Evolutionary conservation across 1,140 invertebrate genomes (phyloP).

Genomic region (Conopomorpha cramerella): DNA sequence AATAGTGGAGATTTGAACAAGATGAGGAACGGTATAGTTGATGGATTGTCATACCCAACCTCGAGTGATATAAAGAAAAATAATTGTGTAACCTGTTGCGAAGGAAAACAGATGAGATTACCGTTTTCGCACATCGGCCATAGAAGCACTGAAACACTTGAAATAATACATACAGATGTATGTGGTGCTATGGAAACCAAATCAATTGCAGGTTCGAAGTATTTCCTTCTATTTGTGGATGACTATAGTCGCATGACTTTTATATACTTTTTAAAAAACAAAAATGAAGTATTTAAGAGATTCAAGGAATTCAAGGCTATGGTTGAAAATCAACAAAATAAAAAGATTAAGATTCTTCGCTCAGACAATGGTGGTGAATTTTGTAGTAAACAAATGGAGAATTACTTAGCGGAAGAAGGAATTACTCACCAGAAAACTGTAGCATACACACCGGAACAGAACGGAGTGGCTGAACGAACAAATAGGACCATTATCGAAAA

Average conservation of each 20-base stretch:
- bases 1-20: background rate
- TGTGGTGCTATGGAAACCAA: background rate
- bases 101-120: background rate
- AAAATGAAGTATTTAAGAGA: background rate
- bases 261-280: background rate
- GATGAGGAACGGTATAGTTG: background rate
- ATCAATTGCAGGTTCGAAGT: background rate
- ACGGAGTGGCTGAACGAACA: background rate
- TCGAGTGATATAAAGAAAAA: background rate
- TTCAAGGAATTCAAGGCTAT: background rate
- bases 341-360: background rate
- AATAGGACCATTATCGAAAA: background rate
- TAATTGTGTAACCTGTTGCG: background rate
- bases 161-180: background rate
- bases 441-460: background rate
- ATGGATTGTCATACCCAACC: background rate
- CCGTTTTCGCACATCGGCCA: background rate
- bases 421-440: background rate
- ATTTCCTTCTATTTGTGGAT: background rate
- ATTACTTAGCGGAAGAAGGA: background rate
- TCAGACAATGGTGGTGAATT: background rate
- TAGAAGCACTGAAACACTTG: background rate
- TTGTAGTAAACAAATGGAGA: background rate
- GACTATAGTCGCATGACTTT: background rate
- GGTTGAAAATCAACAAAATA: background rate